Conservation (phyloP, 2,113 vertebrate species). For the Nothobranchius furzeri region DNA sequence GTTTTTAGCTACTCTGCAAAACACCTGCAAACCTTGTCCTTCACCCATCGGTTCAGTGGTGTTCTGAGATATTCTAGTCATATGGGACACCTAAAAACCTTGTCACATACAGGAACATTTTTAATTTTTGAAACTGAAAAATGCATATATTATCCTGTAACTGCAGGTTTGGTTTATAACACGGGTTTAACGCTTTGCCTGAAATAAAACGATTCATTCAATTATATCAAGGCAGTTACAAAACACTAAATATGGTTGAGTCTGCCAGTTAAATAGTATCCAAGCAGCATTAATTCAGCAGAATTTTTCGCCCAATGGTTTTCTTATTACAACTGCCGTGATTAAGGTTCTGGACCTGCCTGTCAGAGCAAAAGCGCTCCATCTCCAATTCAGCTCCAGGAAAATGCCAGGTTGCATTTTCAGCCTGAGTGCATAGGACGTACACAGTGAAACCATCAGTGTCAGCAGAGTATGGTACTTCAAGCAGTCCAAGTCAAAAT, state of each 20-base stretch:
- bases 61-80: neutral
- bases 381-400: slow-evolving; percentile 58
- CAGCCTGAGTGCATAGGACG: slow-evolving; percentile 71
- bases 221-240: neutral
- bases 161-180: no score
- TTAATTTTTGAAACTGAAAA: no score
- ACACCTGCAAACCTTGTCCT: neutral
- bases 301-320: slow-evolving; percentile 42
- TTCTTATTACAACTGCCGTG: slow-evolving; percentile 30
- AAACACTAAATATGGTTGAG: neutral
- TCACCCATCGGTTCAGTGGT: neutral
- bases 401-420: slow-evolving; percentile 73
- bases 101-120: no score
- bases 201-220: neutral
- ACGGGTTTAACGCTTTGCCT: neutral
- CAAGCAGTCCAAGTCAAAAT: slow-evolving; percentile 48
- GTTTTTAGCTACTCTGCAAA: no score
- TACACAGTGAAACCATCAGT: slow-evolving; percentile 61
- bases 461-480: slow-evolving; percentile 68
- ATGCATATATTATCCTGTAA: no score
- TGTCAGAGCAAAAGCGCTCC: slow-evolving; percentile 48
- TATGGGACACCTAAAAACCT: no score
- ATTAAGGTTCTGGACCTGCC: slow-evolving; percentile 42
- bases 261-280: slow-evolving; percentile 9
- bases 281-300: slow-evolving; percentile 10